Evolutionary conservation across 2,797 vertebrate genomes (phyloP).

Genomic region (Erpetoichthys calabaricus): DNA sequence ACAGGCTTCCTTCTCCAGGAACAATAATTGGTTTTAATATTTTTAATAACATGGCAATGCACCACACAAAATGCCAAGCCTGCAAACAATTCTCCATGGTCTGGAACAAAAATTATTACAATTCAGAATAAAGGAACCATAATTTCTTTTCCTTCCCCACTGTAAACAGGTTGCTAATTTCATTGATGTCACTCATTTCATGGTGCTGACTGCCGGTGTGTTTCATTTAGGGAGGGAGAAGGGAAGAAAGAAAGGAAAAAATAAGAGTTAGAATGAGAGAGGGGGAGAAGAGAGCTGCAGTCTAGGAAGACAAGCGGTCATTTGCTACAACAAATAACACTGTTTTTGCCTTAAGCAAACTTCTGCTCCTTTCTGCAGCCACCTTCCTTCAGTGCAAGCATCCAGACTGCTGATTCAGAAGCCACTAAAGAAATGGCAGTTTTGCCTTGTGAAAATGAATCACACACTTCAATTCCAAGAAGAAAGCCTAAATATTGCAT

Average conservation of each 20-base stretch:
- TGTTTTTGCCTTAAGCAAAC: conserved; percentile 17
- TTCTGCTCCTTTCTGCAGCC: conserved; percentile 5
- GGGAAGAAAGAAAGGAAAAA: background rate
- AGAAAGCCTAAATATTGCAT: background rate
- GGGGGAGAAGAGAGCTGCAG: conserved; percentile 5
- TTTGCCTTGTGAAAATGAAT: background rate
- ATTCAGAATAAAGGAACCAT: conserved; percentile 8
- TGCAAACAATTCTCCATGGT: conserved; percentile 1
- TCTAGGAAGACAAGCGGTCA: conserved; percentile 22
- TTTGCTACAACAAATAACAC: conserved; percentile 14
- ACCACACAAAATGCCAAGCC: background rate
- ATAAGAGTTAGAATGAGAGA: background rate
- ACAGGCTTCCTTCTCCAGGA: conserved; percentile 4
- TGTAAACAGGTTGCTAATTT: conserved; percentile 28
- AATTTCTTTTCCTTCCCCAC: conserved; percentile 9
- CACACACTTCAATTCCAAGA: background rate
- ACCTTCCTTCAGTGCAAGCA: background rate
- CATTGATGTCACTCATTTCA: conserved; percentile 23
- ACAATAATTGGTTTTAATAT: conserved; percentile 19
- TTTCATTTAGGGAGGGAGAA: conserved; percentile 11
- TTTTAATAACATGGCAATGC: conserved; percentile 8
- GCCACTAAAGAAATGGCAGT: background rate
- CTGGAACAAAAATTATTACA: conserved; percentile 12
- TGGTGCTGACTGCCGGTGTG: background rate
- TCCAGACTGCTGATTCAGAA: background rate